Evolutionary conservation across 2,113 vertebrate species (phyloP).

Genomic region (Anser brachyrhynchus): DNA sequence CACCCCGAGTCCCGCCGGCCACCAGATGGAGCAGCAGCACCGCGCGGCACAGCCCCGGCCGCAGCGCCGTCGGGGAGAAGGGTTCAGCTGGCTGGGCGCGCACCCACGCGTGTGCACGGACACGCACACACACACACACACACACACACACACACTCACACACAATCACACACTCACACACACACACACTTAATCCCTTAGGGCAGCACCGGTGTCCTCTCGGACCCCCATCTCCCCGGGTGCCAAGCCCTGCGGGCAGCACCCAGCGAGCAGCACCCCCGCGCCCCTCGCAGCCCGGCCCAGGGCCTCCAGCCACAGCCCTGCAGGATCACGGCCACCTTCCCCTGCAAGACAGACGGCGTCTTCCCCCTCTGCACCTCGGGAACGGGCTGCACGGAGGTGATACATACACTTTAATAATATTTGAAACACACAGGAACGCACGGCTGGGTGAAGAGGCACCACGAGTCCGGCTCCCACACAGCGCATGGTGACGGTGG

Average conservation of each 20-base stretch:
- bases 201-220: not conserved
- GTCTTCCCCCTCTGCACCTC: not conserved
- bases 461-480: not conserved
- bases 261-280: not conserved
- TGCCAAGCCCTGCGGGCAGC: not conserved
- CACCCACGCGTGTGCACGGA: not conserved
- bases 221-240: accelerated
- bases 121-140: accelerated
- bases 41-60: accelerated
- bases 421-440: not conserved
- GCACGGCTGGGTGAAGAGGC: not conserved
- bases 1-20: not conserved
- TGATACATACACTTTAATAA: conserved; percentile 29
- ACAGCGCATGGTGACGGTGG: not conserved
- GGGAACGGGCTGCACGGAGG: not conserved
- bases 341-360: not conserved
- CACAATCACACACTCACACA: no score
- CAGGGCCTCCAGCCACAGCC: not conserved
- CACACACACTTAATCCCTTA: accelerated
- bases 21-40: conserved; percentile 4
- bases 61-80: not conserved
- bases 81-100: not conserved
- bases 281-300: no score
- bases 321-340: accelerated
- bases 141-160: not conserved